Percentiles rank a stretch among this genome's conserved stretches.
phyloP scores from a whole-genome alignment of 2,888 invertebrate species.

The Stegophylla sp. region DNA sequence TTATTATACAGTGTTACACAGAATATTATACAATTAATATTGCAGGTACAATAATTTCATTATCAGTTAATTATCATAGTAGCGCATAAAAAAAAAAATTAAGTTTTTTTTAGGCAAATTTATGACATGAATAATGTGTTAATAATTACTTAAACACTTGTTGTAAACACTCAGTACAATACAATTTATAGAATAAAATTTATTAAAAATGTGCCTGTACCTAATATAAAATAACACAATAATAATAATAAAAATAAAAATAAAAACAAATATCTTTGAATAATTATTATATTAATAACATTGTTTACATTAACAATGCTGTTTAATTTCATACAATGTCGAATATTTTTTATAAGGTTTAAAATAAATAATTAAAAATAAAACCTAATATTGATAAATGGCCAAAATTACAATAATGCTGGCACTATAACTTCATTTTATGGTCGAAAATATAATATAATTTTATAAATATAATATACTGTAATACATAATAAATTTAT shows the following conservation, averaged over 20 bases:
- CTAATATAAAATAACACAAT: neutral
- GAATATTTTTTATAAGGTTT: neutral
- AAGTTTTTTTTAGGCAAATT: constrained; percentile 1
- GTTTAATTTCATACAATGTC: neutral
- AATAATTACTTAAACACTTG: neutral
- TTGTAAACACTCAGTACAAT: constrained; percentile 23
- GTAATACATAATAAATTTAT: constrained; percentile 13
- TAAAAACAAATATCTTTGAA: neutral
- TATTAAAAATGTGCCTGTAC: neutral
- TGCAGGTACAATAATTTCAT: constrained; percentile 20
- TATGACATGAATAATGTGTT: neutral
- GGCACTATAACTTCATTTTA: constrained; percentile 39
- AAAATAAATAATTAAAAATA: constrained; percentile 31
- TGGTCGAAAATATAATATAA: constrained; percentile 29
- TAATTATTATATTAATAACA: constrained; percentile 10
- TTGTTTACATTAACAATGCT: neutral
- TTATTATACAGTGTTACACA: constrained; percentile 25
- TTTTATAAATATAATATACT: neutral
- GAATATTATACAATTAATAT: constrained; percentile 3
- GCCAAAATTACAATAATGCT: constrained; percentile 34
- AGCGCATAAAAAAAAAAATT: constrained; percentile 4
- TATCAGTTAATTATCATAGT: neutral
- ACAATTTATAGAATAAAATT: constrained; percentile 16
- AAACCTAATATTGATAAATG: constrained; percentile 34
- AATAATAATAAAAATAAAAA: neutral